Conservation (phyloP, 2,113 vertebrate species). For the Gasterosteus aculeatus region DNA sequence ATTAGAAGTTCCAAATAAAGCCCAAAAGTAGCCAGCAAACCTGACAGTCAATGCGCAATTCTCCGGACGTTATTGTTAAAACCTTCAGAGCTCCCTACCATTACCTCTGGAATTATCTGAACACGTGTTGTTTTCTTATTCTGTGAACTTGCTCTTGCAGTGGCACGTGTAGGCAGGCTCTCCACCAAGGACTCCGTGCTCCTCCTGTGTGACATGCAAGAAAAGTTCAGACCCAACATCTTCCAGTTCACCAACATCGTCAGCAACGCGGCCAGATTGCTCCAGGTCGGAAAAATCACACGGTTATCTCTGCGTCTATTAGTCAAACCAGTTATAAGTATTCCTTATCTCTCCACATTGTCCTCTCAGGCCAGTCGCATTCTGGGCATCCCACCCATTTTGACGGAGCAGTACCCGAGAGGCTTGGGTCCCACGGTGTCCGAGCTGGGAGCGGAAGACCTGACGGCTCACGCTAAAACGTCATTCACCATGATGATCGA, state of each 20-base stretch:
- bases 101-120: background rate
- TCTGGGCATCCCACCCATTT: conserved; percentile 81
- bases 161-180: conserved; percentile 81
- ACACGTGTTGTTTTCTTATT: no score
- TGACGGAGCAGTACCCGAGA: conserved; percentile 91
- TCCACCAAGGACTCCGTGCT: conserved; percentile 82
- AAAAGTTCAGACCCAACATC: conserved; percentile 86
- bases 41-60: background rate
- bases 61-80: background rate
- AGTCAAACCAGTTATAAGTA: background rate
- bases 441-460: conserved; percentile 82
- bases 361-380: conserved; percentile 78
- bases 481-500: conserved; percentile 89
- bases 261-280: conserved; percentile 84
- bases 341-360: background rate
- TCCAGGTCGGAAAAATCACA: conserved; percentile 78
- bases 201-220: conserved; percentile 92
- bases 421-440: conserved; percentile 89
- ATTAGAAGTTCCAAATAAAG: background rate
- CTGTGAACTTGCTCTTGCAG: conserved; percentile 46
- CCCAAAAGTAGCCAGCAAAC: background rate
- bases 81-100: background rate
- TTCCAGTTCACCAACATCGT: conserved; percentile 88
- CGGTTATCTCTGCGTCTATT: background rate
- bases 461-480: conserved; percentile 84